phyloP scores from a whole-genome alignment of 2,113 vertebrate species.

The Rhipidura dahli region DNA sequence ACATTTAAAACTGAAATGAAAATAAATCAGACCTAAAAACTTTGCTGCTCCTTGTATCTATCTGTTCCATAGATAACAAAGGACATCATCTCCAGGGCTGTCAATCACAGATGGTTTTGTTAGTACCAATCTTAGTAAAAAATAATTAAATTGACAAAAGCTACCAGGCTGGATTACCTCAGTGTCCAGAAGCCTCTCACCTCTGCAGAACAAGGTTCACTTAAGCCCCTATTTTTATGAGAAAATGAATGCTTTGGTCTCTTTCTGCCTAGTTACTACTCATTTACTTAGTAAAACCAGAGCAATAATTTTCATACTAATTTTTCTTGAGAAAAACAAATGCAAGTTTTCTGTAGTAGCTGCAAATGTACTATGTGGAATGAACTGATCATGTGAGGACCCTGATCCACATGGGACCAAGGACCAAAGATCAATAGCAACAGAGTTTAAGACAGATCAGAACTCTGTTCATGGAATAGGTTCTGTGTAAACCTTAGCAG shows the following conservation, averaged over 20 bases:
- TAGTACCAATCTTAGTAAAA: neutral
- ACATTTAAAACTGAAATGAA: constrained; percentile 1
- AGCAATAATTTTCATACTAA: neutral
- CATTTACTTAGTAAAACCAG: neutral
- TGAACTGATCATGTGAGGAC: neutral
- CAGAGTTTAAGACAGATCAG: neutral
- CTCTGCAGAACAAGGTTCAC: neutral
- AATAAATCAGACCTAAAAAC: neutral
- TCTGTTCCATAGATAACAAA: neutral
- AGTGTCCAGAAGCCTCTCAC: neutral
- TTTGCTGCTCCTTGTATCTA: neutral
- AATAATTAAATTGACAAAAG: constrained; percentile 4
- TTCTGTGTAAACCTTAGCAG: neutral
- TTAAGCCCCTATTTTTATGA: neutral
- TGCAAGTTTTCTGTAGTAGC: neutral
- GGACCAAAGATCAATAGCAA: neutral
- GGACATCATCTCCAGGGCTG: neutral
- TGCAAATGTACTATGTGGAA: neutral
- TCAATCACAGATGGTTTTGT: neutral
- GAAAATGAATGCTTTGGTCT: neutral
- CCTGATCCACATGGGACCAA: neutral
- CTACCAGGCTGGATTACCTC: neutral
- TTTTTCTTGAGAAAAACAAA: neutral
- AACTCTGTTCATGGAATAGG: neutral
- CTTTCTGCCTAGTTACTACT: neutral